A percentile compares a stretch with the other conserved stretches of the same genome.
Evolutionary conservation across 92 coral and sea anemone species (phyloP).

Genomic region (Phenganax stokvisi): DNA sequence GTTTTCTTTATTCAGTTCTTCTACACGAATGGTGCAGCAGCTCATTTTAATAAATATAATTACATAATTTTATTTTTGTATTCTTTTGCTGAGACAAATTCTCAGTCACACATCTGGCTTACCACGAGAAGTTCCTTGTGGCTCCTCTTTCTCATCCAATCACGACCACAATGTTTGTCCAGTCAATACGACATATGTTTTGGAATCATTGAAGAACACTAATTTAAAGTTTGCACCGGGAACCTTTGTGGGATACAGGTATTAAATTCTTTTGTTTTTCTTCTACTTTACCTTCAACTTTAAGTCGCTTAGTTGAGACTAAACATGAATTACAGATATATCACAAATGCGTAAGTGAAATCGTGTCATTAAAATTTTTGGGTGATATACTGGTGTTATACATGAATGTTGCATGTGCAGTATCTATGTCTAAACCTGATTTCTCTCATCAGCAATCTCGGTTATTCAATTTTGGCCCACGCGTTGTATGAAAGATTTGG

Average conservation of each 20-base stretch:
- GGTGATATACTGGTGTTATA: too few relatives aligned
- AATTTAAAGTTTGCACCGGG: constrained; percentile 85
- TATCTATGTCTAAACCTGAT: background rate
- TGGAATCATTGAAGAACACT: constrained; percentile 51
- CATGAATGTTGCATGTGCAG: background rate
- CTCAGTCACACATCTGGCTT: constrained; percentile 91
- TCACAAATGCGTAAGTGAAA: too few relatives aligned
- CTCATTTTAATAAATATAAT: too few relatives aligned
- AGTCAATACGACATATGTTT: constrained; percentile 73
- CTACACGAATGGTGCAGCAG: too few relatives aligned
- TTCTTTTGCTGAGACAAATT: constrained; percentile 56
- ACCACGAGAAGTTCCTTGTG: constrained; percentile 96
- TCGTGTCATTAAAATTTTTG: too few relatives aligned
- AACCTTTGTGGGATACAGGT: constrained; percentile 84
- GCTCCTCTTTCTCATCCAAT: constrained; percentile 67
- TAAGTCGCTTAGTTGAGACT: too few relatives aligned
- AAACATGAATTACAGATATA: too few relatives aligned
- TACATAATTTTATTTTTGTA: background rate
- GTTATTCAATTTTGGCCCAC: constrained; percentile 74
- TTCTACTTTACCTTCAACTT: too few relatives aligned
- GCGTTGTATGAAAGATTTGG: constrained; percentile 76
- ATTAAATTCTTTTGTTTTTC: background rate
- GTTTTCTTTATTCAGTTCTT: too few relatives aligned
- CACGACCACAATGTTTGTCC: constrained; percentile 64
- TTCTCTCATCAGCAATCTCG: constrained; percentile 62